Conservation (phyloP, 1,140 invertebrate species). For the Eumaeus atala region DNA sequence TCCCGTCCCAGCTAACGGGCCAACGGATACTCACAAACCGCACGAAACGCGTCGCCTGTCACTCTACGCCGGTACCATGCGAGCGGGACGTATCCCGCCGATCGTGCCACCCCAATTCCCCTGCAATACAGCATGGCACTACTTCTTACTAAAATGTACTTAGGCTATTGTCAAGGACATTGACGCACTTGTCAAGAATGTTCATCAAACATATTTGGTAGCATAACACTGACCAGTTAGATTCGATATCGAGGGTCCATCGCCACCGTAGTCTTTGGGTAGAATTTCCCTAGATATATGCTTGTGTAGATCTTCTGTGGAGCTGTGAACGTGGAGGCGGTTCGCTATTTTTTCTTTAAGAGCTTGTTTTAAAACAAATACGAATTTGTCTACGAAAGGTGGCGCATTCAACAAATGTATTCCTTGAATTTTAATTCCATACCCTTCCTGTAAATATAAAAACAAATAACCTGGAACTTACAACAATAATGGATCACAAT, state of each 20-base stretch:
- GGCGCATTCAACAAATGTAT: conserved; percentile 76
- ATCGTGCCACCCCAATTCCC: too few species aligned
- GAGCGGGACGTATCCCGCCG: too few species aligned
- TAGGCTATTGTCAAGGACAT: too few species aligned
- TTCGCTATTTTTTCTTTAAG: conserved; percentile 69
- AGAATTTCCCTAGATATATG: conserved; percentile 70
- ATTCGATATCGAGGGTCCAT: conserved; percentile 37
- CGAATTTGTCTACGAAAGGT: conserved; percentile 63
- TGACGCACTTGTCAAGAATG: too few species aligned
- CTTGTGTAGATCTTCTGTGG: conserved; percentile 67
- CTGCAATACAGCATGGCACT: too few species aligned
- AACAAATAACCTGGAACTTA: not conserved
- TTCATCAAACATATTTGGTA: too few species aligned
- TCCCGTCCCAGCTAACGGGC: too few species aligned
- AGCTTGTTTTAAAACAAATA: conserved; percentile 66
- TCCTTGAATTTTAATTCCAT: conserved; percentile 76
- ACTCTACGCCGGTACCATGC: too few species aligned
- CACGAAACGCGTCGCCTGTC: too few species aligned
- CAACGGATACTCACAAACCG: too few species aligned
- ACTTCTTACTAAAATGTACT: too few species aligned
- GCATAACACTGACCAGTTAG: conserved; percentile 31
- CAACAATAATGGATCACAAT: not conserved
- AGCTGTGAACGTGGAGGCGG: conserved; percentile 62
- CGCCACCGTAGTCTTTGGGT: conserved; percentile 73
- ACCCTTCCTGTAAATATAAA: conserved; percentile 70